phyloP scores from a whole-genome alignment of 2,888 invertebrate species.

The Sphecodes monilicornis region DNA sequence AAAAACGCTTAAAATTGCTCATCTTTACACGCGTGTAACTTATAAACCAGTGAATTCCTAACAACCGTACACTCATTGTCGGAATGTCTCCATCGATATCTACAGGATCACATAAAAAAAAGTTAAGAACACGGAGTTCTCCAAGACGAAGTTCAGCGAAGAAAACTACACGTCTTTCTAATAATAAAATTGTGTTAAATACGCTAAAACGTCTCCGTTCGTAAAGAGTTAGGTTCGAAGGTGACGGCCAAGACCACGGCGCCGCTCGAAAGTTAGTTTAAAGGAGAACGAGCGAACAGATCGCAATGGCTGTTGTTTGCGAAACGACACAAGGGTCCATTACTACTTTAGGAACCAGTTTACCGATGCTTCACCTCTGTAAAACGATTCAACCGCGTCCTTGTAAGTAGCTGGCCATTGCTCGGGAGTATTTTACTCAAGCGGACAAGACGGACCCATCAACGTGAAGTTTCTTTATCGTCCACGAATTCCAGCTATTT shows the following conservation, averaged over 20 bases:
- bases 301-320: neutral
- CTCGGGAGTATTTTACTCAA: conserved; percentile 16
- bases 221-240: neutral
- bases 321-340: conserved; percentile 19
- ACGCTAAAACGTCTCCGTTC: neutral
- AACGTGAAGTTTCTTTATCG: conserved; percentile 27
- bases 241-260: neutral
- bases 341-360: conserved; percentile 28
- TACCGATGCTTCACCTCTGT: neutral
- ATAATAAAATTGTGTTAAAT: too few relatives aligned
- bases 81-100: too few relatives aligned
- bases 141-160: too few relatives aligned
- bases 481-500: conserved; percentile 36
- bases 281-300: neutral
- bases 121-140: too few relatives aligned
- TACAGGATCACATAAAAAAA: too few relatives aligned
- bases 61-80: too few relatives aligned
- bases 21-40: too few relatives aligned
- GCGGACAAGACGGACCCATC: neutral
- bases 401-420: neutral
- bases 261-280: neutral
- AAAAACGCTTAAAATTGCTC: too few relatives aligned
- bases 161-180: too few relatives aligned
- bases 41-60: too few relatives aligned
- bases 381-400: conserved; percentile 12